Conservation (phyloP, 2,888 invertebrate genomes). For the Fragum sueziense region DNA sequence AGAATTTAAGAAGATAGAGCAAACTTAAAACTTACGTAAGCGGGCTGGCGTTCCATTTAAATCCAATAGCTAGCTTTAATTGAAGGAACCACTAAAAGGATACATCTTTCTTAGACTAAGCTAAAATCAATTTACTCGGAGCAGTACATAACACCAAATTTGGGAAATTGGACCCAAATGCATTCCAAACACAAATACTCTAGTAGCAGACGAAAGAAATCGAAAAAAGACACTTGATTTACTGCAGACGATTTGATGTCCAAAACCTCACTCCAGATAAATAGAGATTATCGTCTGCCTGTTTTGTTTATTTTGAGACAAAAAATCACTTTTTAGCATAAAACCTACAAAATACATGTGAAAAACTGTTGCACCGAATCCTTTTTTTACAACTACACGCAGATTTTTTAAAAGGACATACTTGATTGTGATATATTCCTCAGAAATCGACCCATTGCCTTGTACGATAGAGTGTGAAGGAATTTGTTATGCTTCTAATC, state of each 20-base stretch:
- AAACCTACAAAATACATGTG: too few species aligned
- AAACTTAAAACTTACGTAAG: neutral
- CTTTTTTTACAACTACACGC: too few species aligned
- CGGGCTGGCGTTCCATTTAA: neutral
- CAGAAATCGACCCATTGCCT: neutral
- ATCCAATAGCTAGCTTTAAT: neutral
- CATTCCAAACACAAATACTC: neutral
- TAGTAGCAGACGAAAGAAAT: neutral
- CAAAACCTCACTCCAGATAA: neutral
- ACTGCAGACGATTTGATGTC: slow-evolving; percentile 11
- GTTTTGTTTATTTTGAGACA: neutral
- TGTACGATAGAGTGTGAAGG: slow-evolving; percentile 41
- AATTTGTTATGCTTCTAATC: slow-evolving; percentile 47
- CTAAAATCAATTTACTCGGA: neutral
- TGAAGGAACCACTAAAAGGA: neutral
- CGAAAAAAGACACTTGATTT: neutral
- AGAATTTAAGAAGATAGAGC: too few species aligned
- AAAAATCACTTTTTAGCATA: too few species aligned
- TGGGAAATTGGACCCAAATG: neutral
- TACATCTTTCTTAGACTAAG: neutral
- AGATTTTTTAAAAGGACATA: too few species aligned
- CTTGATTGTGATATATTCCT: too few species aligned
- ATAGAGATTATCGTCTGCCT: neutral
- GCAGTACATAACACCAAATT: neutral
- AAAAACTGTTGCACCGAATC: too few species aligned